A percentile compares a stretch with the other conserved stretches of the same genome.
These are phyloP conservation scores for Gallinago nigripennis DNA, from an alignment of 2,797 vertebrate genomes.

Conservation along the genomic window DNA sequence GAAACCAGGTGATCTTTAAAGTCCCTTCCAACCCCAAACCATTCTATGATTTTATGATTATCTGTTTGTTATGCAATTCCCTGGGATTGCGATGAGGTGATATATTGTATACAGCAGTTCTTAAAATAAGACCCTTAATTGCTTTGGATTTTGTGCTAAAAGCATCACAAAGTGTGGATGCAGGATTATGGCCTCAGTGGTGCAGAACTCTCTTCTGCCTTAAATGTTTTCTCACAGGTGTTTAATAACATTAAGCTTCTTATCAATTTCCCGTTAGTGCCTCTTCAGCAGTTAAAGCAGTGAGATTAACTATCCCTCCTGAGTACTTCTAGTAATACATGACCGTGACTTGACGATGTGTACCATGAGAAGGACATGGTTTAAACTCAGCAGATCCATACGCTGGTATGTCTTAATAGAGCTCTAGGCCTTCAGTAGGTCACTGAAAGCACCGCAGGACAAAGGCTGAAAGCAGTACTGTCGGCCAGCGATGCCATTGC, in stretches of 20 bases:
- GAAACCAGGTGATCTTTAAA: neutral
- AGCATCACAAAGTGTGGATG: neutral
- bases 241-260: slow-evolving; percentile 14
- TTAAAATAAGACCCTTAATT: neutral
- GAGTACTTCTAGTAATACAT: neutral
- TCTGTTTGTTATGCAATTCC: neutral
- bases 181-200: neutral
- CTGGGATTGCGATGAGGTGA: neutral
- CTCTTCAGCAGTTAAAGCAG: neutral
- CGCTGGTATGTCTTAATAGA: neutral
- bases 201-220: neutral
- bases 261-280: neutral
- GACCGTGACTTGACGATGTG: rapidly evolving
- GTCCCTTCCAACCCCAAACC: neutral
- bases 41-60: neutral
- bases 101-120: neutral
- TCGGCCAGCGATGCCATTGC: rapidly evolving
- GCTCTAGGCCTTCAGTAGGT: neutral
- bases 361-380: neutral
- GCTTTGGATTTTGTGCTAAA: neutral
- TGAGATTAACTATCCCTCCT: neutral
- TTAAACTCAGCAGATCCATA: neutral
- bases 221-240: slow-evolving; percentile 10
- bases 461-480: neutral
- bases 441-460: rapidly evolving